phyloP scores from a whole-genome alignment of 2,888 invertebrate genomes.

The Machimus rusticus region DNA sequence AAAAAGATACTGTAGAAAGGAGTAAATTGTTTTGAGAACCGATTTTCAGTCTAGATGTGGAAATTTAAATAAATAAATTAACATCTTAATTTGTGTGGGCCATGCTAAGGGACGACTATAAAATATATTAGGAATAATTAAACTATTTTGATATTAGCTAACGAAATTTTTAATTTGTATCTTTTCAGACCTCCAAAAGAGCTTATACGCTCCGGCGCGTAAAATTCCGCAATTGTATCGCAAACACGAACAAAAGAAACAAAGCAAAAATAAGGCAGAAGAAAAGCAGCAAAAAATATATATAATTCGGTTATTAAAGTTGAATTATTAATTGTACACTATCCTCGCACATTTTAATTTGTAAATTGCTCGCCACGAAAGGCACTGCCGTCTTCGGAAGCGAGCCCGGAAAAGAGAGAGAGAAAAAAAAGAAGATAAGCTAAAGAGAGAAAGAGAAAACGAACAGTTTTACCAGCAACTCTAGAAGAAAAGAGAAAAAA shows the following conservation, averaged over 20 bases:
- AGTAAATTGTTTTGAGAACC: no score
- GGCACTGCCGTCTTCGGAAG: background rate
- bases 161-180: slow-evolving; percentile 18
- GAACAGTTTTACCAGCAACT: background rate
- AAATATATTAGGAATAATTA: no score
- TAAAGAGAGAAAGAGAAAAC: background rate
- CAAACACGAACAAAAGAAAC: background rate
- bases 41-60: no score
- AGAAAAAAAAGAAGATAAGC: background rate
- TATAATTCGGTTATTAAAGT: background rate
- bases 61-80: no score
- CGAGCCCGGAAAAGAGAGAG: background rate
- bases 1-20: no score
- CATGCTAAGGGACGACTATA: no score
- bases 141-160: background rate
- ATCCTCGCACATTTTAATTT: background rate
- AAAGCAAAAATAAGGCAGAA: background rate
- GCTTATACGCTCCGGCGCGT: slow-evolving; percentile 19
- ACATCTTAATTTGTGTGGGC: no score
- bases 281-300: background rate
- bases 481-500: background rate
- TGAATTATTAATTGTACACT: background rate
- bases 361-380: background rate
- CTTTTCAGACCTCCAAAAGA: slow-evolving; percentile 13
- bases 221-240: background rate